These are phyloP conservation scores for Argya squamiceps DNA, from an alignment of 2,797 vertebrate species.

Conservation along the genomic window DNA sequence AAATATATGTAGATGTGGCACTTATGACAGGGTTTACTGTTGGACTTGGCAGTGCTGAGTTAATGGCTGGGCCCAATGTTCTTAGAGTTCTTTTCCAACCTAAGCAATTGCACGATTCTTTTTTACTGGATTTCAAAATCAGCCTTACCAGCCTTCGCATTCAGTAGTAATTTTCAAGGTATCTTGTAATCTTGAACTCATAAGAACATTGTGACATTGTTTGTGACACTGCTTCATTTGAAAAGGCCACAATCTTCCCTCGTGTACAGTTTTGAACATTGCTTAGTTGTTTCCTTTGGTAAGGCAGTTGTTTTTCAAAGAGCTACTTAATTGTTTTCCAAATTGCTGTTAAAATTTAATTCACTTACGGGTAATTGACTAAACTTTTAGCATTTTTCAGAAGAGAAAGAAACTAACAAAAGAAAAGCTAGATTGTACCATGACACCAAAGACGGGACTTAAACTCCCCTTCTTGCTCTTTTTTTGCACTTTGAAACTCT, in stretches of 20 bases:
- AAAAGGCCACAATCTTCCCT: not conserved
- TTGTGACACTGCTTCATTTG: not conserved
- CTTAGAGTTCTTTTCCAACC: not conserved
- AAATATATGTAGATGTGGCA: not conserved
- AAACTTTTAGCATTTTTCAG: not conserved
- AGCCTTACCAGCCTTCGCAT: not conserved
- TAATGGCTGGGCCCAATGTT: not conserved
- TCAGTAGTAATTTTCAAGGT: not conserved
- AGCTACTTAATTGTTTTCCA: not conserved
- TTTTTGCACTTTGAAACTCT: not conserved
- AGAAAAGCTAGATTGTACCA: not conserved
- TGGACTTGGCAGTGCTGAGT: not conserved
- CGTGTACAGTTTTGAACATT: not conserved
- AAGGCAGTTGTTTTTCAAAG: not conserved
- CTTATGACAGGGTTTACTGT: not conserved
- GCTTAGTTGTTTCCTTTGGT: not conserved
- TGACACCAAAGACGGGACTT: not conserved
- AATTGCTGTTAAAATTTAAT: not conserved
- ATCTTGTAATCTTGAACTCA: not conserved
- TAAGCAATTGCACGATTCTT: not conserved
- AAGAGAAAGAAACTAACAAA: not conserved
- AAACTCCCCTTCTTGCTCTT: not conserved
- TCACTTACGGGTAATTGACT: not conserved
- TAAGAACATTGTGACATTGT: not conserved
- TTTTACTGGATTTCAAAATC: not conserved